Evolutionary conservation across 1,140 invertebrate species (phyloP), one percentile per base, ranked within the genome.

Genomic region (Aporrectodea caliginosa): DNA sequence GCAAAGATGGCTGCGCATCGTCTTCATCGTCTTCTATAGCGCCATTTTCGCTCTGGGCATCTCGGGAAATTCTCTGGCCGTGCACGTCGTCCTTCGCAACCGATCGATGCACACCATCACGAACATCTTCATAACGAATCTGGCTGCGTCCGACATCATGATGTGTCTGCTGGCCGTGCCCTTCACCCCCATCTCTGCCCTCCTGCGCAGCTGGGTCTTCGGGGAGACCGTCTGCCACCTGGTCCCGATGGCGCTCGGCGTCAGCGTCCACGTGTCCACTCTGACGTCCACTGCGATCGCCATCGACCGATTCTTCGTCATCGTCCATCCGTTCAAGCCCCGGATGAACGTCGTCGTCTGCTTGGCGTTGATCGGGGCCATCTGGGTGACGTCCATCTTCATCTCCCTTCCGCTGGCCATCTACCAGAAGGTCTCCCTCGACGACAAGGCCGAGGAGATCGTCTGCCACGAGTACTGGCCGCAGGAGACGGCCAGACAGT

Each of bases 81-180:
- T 88, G 1, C 87, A 94, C 87, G 95, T 97, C 0, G 96, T 99
- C 0, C 91, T 93, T 0, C 90, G 94, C 12, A 98, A 98, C 87
- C 92, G 92, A 73, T 92, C 93, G 68, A 98, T 99, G 97, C 96
- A 97, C 86, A 98, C 96, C 0, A 97, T 98, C 0, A 99, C 97
- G 16, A 99, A 99, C 88, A 92, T 97, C 70, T 99, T 99, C 88
- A 99, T 99, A 83, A 94, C 94, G 29, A 99, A 98, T 87, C 88
- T 99, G 77, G 97, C 97, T 0, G 89, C 98, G 14, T 96, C 95
- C 16, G 97, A 99, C 86, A 95, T n/a, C n/a, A n/a, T n/a, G n/a
- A n/a, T n/a, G n/a, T n/a, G n/a, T n/a, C n/a, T n/a, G n/a, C n/a
- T n/a, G 81, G 94, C 95, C 0, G 95, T 99, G 27, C 97, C 87